phyloP scores from a whole-genome alignment of 2,797 vertebrate species.

The Antennarius maculatus region DNA sequence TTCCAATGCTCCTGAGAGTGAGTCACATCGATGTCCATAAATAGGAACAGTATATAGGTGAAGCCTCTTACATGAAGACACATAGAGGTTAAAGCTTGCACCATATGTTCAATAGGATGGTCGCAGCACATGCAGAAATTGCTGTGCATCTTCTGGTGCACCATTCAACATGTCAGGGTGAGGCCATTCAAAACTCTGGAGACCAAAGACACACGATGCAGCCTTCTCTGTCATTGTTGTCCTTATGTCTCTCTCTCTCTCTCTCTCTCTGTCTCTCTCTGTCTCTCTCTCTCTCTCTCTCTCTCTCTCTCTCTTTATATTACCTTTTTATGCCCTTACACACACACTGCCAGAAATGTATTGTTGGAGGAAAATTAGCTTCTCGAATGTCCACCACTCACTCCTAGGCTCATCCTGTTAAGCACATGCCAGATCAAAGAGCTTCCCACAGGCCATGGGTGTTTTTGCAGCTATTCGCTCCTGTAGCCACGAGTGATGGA shows the following conservation, averaged over 20 bases:
- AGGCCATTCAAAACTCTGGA: conserved; percentile 61
- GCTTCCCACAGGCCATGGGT: conserved; percentile 38
- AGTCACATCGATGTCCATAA: conserved; percentile 36
- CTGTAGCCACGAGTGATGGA: conserved; percentile 33
- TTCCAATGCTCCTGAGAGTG: conserved; percentile 29
- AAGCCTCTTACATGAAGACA: conserved; percentile 16
- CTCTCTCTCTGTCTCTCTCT: too few relatives aligned
- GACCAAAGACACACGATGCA: conserved; percentile 52
- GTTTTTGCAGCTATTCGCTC: conserved; percentile 51
- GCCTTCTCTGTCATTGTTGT: conserved; percentile 45
- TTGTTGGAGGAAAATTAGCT: conserved; percentile 75
- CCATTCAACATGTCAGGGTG: conserved; percentile 65
- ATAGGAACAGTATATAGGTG: conserved; percentile 20
- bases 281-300: conserved; percentile 3
- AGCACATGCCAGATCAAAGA: conserved; percentile 73
- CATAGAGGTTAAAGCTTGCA: conserved; percentile 5
- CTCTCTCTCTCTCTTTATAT: conserved; percentile 24
- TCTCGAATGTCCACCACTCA: conserved; percentile 61
- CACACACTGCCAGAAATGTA: conserved; percentile 52
- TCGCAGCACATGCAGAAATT: conserved; percentile 24
- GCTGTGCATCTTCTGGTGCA: conserved; percentile 41
- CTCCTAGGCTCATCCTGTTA: conserved; percentile 67
- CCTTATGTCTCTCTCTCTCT: conserved; percentile 29
- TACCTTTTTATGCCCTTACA: conserved; percentile 26
- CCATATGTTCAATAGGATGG: conserved; percentile 26